phyloP scores from a whole-genome alignment of 2,888 invertebrate genomes.

The Iselma pallidipennis region DNA sequence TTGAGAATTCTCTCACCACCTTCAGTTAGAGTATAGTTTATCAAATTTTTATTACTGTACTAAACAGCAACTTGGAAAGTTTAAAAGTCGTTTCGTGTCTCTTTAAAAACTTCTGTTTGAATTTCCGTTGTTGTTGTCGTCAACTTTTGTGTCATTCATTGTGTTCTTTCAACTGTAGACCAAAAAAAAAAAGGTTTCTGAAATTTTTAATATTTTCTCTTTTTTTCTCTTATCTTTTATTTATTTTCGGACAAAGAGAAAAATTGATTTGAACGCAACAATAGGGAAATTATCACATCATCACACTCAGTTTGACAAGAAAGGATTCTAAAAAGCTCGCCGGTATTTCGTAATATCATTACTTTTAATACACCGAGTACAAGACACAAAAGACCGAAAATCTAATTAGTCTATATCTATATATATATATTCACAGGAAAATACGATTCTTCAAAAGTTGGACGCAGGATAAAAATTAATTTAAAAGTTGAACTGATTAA shows the following conservation, averaged over 20 bases:
- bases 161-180: background rate
- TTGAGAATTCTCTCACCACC: background rate
- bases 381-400: background rate
- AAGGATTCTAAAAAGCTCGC: background rate
- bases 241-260: background rate
- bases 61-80: background rate
- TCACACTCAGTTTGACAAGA: background rate
- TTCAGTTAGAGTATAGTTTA: background rate
- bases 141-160: background rate
- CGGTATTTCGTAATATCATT: background rate
- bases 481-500: no score
- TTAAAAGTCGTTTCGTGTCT: background rate
- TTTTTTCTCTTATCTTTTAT: background rate
- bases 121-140: background rate
- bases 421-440: background rate
- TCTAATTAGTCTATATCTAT: background rate
- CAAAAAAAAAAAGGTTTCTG: no score
- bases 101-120: background rate
- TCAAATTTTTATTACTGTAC: constrained; percentile 2
- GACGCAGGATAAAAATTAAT: no score
- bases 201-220: no score
- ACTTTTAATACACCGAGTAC: background rate
- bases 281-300: background rate
- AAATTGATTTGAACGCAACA: background rate
- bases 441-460: background rate